A percentile compares a stretch with the other conserved stretches of the same genome.
These are phyloP conservation scores for Boloria selene DNA, from an alignment of 2,888 invertebrate species.

Conservation along the genomic window DNA sequence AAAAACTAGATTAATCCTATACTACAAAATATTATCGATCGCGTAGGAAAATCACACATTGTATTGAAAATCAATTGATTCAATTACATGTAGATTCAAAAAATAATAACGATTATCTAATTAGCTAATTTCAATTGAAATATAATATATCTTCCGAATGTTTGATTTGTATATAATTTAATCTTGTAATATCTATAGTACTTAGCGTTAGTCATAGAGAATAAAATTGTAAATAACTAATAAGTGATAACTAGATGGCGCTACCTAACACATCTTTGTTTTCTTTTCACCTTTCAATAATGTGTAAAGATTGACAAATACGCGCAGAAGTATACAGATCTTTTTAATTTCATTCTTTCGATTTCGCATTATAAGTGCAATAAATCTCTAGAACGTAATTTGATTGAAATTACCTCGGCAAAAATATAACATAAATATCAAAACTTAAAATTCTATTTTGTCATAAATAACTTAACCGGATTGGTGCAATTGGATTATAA, in stretches of 20 bases:
- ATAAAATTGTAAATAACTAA: too few species aligned
- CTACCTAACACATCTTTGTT: slow-evolving; percentile 5
- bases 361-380: slow-evolving; percentile 20
- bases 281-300: slow-evolving; percentile 9
- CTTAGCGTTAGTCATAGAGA: too few species aligned
- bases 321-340: slow-evolving; percentile 30
- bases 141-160: too few species aligned
- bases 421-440: neutral
- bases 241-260: slow-evolving; percentile 18
- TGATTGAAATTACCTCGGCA: neutral
- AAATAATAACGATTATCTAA: too few species aligned
- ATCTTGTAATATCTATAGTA: too few species aligned
- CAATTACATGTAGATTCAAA: too few species aligned
- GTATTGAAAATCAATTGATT: too few species aligned
- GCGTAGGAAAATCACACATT: neutral
- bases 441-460: slow-evolving; percentile 7
- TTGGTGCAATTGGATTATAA: slow-evolving; percentile 30
- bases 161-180: too few species aligned
- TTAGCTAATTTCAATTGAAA: too few species aligned
- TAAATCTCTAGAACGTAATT: neutral
- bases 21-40: too few species aligned
- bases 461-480: slow-evolving; percentile 29
- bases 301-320: slow-evolving; percentile 32
- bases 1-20: too few species aligned
- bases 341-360: slow-evolving; percentile 17